Evolutionary conservation across 2,113 vertebrate species (phyloP).

Genomic region (Triplophysa tibetana): DNA sequence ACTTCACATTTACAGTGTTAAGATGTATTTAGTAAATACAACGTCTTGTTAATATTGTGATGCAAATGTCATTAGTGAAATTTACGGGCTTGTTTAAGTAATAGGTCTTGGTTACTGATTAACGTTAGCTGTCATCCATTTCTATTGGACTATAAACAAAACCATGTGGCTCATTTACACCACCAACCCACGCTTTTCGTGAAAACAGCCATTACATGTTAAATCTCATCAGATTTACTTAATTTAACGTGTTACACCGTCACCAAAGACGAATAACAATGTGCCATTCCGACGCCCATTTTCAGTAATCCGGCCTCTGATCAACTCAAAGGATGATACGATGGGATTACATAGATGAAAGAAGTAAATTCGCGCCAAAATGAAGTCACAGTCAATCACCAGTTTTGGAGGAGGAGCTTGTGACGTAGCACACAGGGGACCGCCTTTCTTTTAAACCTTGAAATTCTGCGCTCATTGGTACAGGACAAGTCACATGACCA

Average conservation of each 20-base stretch:
- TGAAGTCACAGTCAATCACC: slow-evolving; percentile 34
- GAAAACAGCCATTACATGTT: not conserved
- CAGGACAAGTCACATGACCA: slow-evolving; percentile 75
- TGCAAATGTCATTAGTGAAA: not conserved
- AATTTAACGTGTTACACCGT: not conserved
- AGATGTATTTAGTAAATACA: not conserved
- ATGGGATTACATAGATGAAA: not conserved
- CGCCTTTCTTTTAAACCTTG: slow-evolving; percentile 83
- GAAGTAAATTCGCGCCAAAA: slow-evolving; percentile 79
- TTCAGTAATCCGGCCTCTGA: slow-evolving; percentile 1
- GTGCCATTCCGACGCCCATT: not conserved
- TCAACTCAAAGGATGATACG: not conserved
- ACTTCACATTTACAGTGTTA: too few species aligned
- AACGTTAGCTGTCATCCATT: not conserved
- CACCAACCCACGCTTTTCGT: not conserved
- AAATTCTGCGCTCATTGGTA: slow-evolving; percentile 75
- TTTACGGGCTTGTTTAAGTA: not conserved
- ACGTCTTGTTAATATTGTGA: not conserved
- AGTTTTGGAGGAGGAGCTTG: not conserved
- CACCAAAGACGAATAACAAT: not conserved
- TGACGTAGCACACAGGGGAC: slow-evolving; percentile 55
- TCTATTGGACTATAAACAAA: slow-evolving; percentile 13
- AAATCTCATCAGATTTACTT: not conserved
- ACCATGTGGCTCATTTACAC: slow-evolving; percentile 36
- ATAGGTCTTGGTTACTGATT: not conserved